Percentiles rank a stretch among this genome's conserved stretches.
phyloP scores from a whole-genome alignment of 1,140 invertebrate species.

The Tribolium madens region DNA sequence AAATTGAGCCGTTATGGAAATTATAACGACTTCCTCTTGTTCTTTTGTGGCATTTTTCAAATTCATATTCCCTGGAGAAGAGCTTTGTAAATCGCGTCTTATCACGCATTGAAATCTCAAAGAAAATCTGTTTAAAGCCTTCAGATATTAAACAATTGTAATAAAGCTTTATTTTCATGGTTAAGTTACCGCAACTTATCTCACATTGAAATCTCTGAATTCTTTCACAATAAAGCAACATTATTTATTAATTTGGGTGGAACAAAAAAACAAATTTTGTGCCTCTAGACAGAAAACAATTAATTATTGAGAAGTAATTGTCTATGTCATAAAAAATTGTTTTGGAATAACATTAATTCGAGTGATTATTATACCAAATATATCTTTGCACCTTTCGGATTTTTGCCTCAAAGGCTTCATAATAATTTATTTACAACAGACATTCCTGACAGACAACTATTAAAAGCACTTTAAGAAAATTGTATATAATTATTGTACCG shows the following conservation, averaged over 20 bases:
- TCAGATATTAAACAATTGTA: too few relatives aligned
- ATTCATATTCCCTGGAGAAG: too few relatives aligned
- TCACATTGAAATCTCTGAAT: too few relatives aligned
- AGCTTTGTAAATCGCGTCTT: too few relatives aligned
- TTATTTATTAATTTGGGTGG: not conserved
- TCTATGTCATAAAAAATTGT: too few relatives aligned
- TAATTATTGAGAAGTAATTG: not conserved
- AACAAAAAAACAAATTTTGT: not conserved
- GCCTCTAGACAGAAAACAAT: not conserved
- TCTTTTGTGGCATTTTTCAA: not conserved
- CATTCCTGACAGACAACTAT: slow-evolving; percentile 32
- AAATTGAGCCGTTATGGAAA: not conserved
- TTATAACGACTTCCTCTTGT: not conserved
- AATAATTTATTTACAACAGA: slow-evolving; percentile 10
- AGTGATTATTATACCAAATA: not conserved
- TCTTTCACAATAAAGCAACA: too few relatives aligned
- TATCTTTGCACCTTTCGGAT: not conserved
- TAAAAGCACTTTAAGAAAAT: slow-evolving; percentile 27
- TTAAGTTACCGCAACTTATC: too few relatives aligned
- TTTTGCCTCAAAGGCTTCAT: not conserved
- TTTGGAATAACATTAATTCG: not conserved
- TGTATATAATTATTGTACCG: slow-evolving; percentile 26
- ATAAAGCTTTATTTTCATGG: too few relatives aligned
- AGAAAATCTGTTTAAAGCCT: too few relatives aligned
- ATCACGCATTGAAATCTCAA: too few relatives aligned